Evolutionary conservation across 2,888 invertebrate genomes (phyloP), one percentile per base, ranked within the genome.

Genomic region (Meiosimyza platycephala): DNA sequence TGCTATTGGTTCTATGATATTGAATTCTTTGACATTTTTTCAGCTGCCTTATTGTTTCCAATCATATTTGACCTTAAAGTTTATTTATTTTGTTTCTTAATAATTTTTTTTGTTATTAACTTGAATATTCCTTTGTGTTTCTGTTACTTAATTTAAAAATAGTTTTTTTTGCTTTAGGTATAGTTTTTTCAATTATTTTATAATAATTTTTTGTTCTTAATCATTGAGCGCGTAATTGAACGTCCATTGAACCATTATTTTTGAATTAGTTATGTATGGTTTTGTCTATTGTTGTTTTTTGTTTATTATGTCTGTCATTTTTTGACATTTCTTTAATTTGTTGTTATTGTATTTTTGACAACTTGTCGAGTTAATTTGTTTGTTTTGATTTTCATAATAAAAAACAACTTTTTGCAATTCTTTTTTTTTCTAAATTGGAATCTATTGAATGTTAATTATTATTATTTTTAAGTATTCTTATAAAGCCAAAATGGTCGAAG

Each of bases 191-290:
- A 54, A 16, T 15, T 54, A 54, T 40, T 40, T 54, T 54, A 13
- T 54, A 54, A 55, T 4, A 3, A 55, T 22, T 12, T 22, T 55
- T n/a, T 16, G 22, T 55, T 11, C 16, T 22, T 22, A 16, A 55
- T 55, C 55, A 55, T 22, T n/a, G 55, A 22, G 22, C 55, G 55
- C 55, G 18, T 55, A 40, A 40, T 40, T 40, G 40, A 16, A 22
- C 55, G 55, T 55, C 55, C 55, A 55, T 55, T 55, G 55, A 55
- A 55, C 55, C 55, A 55, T 55, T 55, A 11, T 55, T 55, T 22
- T 55, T 11, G 11, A 11, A 40, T 40, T 40, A 40, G 40, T 40
- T 40, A 40, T 22, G 55, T 18, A 22, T 55, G 55, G 16, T n/a
- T 55, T 55, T 55, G 55, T 55, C 15, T 55, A 11, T 16, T 1